Conservation (phyloP, 2,113 vertebrate species). For the Chrysemys picta region DNA sequence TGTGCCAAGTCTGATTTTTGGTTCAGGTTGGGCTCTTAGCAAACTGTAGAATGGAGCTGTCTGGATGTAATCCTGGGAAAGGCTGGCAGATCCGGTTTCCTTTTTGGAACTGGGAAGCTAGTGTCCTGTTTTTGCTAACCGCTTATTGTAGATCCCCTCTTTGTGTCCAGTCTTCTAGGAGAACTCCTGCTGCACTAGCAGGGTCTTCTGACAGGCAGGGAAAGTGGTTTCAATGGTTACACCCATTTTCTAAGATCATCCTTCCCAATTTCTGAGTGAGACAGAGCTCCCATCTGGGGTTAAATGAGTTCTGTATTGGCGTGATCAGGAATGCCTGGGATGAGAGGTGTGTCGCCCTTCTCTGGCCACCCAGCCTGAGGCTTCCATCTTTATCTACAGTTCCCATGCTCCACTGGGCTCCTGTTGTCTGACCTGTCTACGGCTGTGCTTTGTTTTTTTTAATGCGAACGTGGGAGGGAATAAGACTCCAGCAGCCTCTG, state of each 20-base stretch:
- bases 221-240: background rate
- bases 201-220: background rate
- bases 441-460: slow-evolving; percentile 54
- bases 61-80: slow-evolving; percentile 19
- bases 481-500: slow-evolving; percentile 65
- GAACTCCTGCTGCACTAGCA: slow-evolving; percentile 6
- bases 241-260: background rate
- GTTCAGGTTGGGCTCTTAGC: slow-evolving; percentile 14
- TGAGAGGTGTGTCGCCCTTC: background rate
- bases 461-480: slow-evolving; percentile 54
- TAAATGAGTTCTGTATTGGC: background rate
- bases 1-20: background rate
- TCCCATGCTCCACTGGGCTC: slow-evolving; percentile 39
- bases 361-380: background rate
- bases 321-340: background rate
- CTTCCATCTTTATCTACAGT: slow-evolving; percentile 41
- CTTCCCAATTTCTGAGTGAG: background rate
- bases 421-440: slow-evolving; percentile 57
- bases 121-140: background rate
- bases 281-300: background rate
- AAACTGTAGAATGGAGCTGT: slow-evolving; percentile 6
- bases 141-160: background rate
- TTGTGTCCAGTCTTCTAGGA: background rate
- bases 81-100: slow-evolving; percentile 7
- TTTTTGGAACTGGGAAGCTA: slow-evolving; percentile 24